phyloP scores from a whole-genome alignment of 2,797 vertebrate genomes.

The Mormyrus proboscirostris region DNA sequence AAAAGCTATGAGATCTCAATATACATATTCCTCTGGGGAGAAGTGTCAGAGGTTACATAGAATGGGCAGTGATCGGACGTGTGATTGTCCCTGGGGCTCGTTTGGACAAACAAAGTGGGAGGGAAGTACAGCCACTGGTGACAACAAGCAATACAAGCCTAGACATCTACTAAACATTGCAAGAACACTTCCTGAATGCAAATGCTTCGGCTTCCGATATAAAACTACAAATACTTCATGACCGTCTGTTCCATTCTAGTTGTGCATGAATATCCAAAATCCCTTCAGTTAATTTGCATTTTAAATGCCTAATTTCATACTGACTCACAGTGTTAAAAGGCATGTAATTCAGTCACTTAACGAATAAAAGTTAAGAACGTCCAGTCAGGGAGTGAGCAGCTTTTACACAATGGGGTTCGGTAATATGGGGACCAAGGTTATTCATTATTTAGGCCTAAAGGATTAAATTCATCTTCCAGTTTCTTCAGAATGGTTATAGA shows the following conservation, averaged over 20 bases:
- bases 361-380: neutral
- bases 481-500: neutral
- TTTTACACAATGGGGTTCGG: neutral
- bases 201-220: neutral
- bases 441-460: neutral
- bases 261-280: neutral
- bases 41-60: neutral
- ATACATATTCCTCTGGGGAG: neutral
- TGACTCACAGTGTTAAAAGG: neutral
- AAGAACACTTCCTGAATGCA: neutral
- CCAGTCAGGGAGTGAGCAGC: neutral
- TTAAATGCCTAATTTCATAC: conserved; percentile 5
- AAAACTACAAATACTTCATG: neutral
- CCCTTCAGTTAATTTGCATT: conserved; percentile 10
- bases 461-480: conserved; percentile 4
- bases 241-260: neutral
- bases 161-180: neutral
- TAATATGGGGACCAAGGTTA: neutral
- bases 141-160: neutral
- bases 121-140: neutral
- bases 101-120: neutral
- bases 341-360: conserved; percentile 1
- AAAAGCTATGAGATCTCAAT: neutral
- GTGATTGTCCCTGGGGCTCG: neutral
- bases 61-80: neutral